Base-by-base conservation (phyloP, 2,888 invertebrate species). In the Congeria kusceri region DNA sequence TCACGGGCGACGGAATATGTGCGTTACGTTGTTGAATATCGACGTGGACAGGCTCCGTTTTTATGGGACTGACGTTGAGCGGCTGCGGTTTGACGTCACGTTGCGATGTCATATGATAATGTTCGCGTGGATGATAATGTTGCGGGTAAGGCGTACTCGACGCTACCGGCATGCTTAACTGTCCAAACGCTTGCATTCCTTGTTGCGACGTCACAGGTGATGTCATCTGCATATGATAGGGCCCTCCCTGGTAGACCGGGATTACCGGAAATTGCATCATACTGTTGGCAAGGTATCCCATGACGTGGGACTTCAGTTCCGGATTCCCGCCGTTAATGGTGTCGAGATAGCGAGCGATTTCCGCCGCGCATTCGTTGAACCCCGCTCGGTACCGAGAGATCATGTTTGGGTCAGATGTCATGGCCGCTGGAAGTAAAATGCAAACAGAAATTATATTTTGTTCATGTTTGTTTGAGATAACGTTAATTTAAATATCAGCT, bases 331-430 rank as follows among this genome's bases (percentile, higher is more conserved):
- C 83, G 44, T 88, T 85, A 18, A 88, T 82, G 25, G 84, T 79
- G 68, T 77, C 80, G 5, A 89, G 74, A 73, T 86, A 89, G 1
- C 88, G 79, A 9, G 86, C 63, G 13, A 89, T 88, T 67, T 89
- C 89, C 15, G 78, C 65, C 0, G 87, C 87, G 66, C 89, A 89
- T 56, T 89, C 89, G 67, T 77, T 86, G 77, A 87, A 86, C 0
- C 86, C 86, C 1, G 86, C 82, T 39, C 84, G 62, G 70, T 84
- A 86, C 53, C 84, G 84, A 61, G 77, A 76, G 57, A 87, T 82
- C 9, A 87, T 86, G 57, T 85, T 86, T 25, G 88, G 86, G 28
- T 88, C 88, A 0, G 78, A 72, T 7, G 86, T 83, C 59, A 86
- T 77, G 46, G 86, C 86, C 67, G 77, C 81, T 85, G 76, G 27